phyloP scores from a whole-genome alignment of 2,888 invertebrate species.

The Agonopterix arenella region DNA sequence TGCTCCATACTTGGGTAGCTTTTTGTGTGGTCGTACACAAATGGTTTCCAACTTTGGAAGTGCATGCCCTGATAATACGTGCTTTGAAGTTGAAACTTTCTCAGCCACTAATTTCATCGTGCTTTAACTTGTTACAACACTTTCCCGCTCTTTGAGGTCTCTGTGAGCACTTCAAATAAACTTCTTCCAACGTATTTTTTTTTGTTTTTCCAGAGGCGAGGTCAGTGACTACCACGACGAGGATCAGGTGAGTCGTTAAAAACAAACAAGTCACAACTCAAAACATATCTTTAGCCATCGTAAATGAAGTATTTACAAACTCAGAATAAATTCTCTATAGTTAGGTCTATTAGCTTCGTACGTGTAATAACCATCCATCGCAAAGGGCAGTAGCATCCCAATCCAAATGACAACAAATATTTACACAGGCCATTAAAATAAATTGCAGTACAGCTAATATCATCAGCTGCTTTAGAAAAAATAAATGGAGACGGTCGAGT shows the following conservation, averaged over 20 bases:
- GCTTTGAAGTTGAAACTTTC: conserved; percentile 24
- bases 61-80: conserved; percentile 20
- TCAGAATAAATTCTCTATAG: too few species aligned
- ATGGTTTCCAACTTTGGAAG: conserved; percentile 22
- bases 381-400: conserved; percentile 15
- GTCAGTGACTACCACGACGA: conserved; percentile 60
- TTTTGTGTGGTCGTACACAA: conserved; percentile 12
- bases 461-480: conserved; percentile 43
- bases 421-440: conserved; percentile 41
- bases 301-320: neutral
- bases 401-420: conserved; percentile 29
- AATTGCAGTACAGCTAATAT: conserved; percentile 35
- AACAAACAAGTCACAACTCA: too few species aligned
- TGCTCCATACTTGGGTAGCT: conserved; percentile 13
- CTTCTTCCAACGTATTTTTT: neutral
- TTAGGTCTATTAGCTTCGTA: too few species aligned
- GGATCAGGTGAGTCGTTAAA: conserved; percentile 48
- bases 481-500: conserved; percentile 4
- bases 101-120: neutral
- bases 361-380: too few species aligned
- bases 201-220: conserved; percentile 55
- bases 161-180: neutral
- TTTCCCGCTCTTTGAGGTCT: neutral
- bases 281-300: neutral
- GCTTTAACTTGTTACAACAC: conserved; percentile 2